phyloP scores from a whole-genome alignment of 2,113 vertebrate genomes.

The Dasyurus viverrinus region DNA sequence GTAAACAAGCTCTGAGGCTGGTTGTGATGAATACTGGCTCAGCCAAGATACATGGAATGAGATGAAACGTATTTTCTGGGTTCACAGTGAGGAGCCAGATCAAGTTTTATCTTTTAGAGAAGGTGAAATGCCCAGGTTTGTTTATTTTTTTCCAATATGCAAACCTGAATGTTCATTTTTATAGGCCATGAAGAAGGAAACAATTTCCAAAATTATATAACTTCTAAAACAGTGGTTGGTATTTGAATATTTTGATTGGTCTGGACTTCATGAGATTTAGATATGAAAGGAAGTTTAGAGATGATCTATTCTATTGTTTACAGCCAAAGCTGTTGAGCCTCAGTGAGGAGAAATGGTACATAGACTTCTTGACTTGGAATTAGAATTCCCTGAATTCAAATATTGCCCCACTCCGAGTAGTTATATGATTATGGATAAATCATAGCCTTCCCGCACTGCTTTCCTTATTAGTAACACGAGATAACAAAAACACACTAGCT shows the following conservation, averaged over 20 bases:
- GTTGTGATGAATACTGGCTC: neutral
- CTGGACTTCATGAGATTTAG: neutral
- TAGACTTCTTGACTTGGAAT: neutral
- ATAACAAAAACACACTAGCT: neutral
- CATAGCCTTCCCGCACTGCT: neutral
- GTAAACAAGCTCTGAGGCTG: constrained; percentile 18
- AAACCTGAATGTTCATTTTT: neutral
- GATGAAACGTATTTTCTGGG: neutral
- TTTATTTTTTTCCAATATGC: neutral
- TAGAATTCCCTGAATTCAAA: neutral
- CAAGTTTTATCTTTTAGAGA: neutral
- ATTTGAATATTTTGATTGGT: neutral
- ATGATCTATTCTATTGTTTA: neutral
- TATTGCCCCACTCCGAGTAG: neutral
- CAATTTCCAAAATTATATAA: neutral
- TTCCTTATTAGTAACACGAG: neutral
- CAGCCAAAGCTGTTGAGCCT: neutral
- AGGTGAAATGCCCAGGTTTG: neutral
- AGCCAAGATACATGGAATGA: neutral
- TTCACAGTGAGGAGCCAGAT: neutral
- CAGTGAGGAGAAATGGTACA: neutral
- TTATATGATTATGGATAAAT: neutral
- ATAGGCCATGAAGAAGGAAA: neutral
- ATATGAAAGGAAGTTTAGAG: neutral
- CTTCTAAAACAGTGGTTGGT: constrained; percentile 10